These are phyloP conservation scores for Sebastes hopkinsi DNA, from an alignment of 2,797 vertebrate genomes.

Conservation along the genomic window DNA sequence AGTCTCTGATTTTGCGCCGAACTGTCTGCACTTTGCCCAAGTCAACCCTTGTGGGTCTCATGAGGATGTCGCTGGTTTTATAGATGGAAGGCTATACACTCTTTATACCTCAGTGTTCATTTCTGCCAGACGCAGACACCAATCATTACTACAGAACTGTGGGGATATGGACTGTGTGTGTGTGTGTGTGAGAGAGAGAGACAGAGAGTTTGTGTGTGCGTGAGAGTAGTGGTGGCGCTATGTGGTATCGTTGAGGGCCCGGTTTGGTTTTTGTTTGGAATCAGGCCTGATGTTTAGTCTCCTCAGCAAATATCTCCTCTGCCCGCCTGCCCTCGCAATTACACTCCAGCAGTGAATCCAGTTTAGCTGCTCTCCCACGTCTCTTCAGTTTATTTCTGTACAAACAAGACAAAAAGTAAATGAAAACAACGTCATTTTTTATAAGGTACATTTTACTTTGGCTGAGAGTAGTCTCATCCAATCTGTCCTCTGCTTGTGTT, in stretches of 20 bases:
- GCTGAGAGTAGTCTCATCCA: neutral
- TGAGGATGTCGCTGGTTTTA: slow-evolving; percentile 77
- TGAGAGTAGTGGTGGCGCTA: slow-evolving; percentile 79
- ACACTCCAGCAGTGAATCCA: slow-evolving; percentile 59
- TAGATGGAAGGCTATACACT: slow-evolving; percentile 72
- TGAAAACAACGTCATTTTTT: slow-evolving; percentile 12
- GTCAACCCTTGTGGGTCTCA: slow-evolving; percentile 69
- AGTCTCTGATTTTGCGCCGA: slow-evolving; percentile 63
- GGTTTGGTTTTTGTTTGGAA: slow-evolving; percentile 81
- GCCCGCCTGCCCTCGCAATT: slow-evolving; percentile 69
- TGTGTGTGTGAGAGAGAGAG: slow-evolving; percentile 4
- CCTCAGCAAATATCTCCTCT: slow-evolving; percentile 80
- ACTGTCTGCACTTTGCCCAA: slow-evolving; percentile 68
- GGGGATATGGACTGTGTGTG: slow-evolving; percentile 59
- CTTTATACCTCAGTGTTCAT: slow-evolving; percentile 78
- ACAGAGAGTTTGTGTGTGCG: slow-evolving; percentile 53
- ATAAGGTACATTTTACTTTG: neutral
- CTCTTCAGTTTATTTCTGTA: slow-evolving; percentile 43
- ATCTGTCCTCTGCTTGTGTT: neutral
- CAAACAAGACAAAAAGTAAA: slow-evolving; percentile 18
- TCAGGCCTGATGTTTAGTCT: slow-evolving; percentile 80
- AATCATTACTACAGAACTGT: slow-evolving; percentile 82
- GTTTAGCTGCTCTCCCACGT: slow-evolving; percentile 44
- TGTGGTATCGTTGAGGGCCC: slow-evolving; percentile 78
- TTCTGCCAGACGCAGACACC: slow-evolving; percentile 80